A percentile compares a stretch with the other conserved stretches of the same genome.
Conservation (phyloP, 2,113 vertebrate species). For the Aramus guarauna region DNA sequence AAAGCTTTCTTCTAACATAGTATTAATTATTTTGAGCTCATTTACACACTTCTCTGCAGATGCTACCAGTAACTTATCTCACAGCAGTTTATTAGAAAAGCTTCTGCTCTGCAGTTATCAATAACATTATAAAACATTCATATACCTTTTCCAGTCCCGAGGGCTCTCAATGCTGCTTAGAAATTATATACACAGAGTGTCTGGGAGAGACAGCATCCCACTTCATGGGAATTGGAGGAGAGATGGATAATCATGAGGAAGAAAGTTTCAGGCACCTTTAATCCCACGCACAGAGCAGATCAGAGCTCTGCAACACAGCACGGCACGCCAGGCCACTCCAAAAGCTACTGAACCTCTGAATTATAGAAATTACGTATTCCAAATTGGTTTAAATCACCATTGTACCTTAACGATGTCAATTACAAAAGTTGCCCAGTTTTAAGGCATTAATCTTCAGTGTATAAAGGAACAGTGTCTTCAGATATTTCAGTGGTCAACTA, state of each 20-base stretch:
- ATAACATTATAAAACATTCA: constrained; percentile 60
- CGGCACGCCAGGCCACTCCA: not conserved
- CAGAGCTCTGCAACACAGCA: not conserved
- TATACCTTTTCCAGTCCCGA: not conserved
- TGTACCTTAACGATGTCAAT: not conserved
- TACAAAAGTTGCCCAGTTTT: not conserved
- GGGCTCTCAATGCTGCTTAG: not conserved
- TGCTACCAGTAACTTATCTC: constrained; percentile 24
- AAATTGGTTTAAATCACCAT: not conserved
- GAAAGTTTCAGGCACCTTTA: not conserved
- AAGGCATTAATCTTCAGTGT: not conserved
- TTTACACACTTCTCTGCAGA: constrained; percentile 5
- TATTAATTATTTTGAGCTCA: constrained; percentile 36
- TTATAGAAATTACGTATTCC: not conserved
- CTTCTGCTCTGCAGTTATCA: not conserved
- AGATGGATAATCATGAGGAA: not conserved
- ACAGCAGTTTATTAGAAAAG: constrained; percentile 25
- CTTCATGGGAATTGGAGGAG: not conserved
- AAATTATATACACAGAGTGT: not conserved
- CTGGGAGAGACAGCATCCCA: not conserved
- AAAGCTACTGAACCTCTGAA: not conserved
- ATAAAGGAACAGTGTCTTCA: not conserved
- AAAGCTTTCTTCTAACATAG: constrained; percentile 9
- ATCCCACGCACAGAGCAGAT: not conserved
- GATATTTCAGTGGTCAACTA: not conserved